Base-by-base conservation (phyloP, 2,888 invertebrate species). In the Syrphus vitripennis region DNA sequence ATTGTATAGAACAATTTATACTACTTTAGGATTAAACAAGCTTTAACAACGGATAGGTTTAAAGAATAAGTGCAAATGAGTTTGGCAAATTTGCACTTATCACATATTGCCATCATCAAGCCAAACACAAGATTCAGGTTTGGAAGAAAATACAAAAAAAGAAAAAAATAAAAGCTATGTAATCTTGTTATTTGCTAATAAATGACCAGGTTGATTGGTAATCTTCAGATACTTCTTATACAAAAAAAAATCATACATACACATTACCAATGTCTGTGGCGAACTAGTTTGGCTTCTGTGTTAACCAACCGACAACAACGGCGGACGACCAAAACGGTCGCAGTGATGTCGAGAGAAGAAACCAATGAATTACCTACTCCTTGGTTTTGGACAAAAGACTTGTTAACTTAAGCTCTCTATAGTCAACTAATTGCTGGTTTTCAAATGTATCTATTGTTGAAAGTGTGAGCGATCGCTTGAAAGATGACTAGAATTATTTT, bases 191-290 rank as follows among this genome's bases (percentile, higher is more conserved):
- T 45, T 67, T 67, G 42, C 34, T 45, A 67, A 61, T 79, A 57
- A 74, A 72, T 72, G 65, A 67, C 2, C 74, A 55, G 45, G 72
- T 74, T 67, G 79, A 74, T 79, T 79, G 65, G 74, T 75, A 69
- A 75, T 75, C 75, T 80, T 75, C 67, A 53, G 67, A 69, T 53
- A 69, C 67, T 48, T 50, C 24, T 67, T 50, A 50, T 37, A 34
- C 37, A 57, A 4, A 59, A 59, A 59, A 59, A 57, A 53, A 50
- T 7, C 5, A 34, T 16, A 19, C 21, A 21, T 10, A 6, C 4
- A n/a, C 21, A 59, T 14, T 21, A 21, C 34, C 34, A 34, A 48
- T 42, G 21, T 31, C 48, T 24, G 6, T 67, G 31, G 34, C n/a
- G n/a, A 67, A 67, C 67, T 50, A 67, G 67, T 67, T 48, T 50